A percentile compares a stretch with the other conserved stretches of the same genome.
phyloP scores from a whole-genome alignment of 2,797 vertebrate genomes.

The Gobio occitaniae region DNA sequence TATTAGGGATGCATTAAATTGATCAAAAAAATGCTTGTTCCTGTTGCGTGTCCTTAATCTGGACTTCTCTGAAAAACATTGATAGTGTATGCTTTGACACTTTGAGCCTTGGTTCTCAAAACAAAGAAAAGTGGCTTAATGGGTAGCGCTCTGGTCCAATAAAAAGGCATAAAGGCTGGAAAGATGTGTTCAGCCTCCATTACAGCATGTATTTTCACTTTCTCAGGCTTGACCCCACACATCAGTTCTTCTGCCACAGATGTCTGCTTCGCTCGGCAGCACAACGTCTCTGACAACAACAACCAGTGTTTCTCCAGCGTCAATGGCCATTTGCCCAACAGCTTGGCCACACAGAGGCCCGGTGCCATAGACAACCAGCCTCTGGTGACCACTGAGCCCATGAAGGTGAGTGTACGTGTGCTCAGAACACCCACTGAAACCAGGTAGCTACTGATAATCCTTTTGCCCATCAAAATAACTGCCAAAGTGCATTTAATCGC shows the following conservation, averaged over 20 bases:
- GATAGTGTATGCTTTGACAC: too few species aligned
- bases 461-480: constrained; percentile 9
- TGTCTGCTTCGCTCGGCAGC: constrained; percentile 89
- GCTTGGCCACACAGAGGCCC: constrained; percentile 89
- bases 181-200: not conserved
- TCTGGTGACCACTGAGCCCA: constrained; percentile 90
- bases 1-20: too few species aligned
- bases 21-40: not conserved
- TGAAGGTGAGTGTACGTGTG: constrained; percentile 80
- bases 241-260: constrained; percentile 85
- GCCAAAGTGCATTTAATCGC: not conserved
- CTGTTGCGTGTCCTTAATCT: too few species aligned
- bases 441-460: not conserved
- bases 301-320: constrained; percentile 91
- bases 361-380: constrained; percentile 98
- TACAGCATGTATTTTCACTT: constrained; percentile 12
- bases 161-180: not conserved
- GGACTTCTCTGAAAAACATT: not conserved
- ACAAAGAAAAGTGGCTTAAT: not conserved
- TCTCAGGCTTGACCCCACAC: constrained; percentile 82
- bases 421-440: not conserved
- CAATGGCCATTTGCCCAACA: constrained; percentile 87
- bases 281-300: constrained; percentile 92
- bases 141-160: not conserved
- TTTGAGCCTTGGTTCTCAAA: not conserved